These are phyloP conservation scores for Caranx ignobilis DNA, from an alignment of 2,113 vertebrate genomes.

Conservation along the genomic window DNA sequence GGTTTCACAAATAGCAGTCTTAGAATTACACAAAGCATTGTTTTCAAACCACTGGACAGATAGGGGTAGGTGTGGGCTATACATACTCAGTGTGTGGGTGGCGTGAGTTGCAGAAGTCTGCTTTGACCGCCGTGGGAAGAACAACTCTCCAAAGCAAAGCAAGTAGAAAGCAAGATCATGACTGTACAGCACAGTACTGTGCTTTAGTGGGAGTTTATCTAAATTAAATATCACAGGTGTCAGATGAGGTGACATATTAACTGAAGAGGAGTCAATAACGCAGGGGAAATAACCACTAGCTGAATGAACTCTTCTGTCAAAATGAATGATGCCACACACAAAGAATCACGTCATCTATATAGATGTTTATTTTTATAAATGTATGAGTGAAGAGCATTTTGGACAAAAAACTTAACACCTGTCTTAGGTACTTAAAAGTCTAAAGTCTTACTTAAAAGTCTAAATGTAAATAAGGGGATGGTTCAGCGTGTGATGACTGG, in stretches of 20 bases:
- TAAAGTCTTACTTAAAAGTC: background rate
- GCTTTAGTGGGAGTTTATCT: conserved; percentile 24
- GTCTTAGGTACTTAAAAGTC: background rate
- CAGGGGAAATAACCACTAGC: background rate
- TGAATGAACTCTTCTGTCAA: conserved; percentile 2
- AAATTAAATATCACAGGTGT: conserved; percentile 33
- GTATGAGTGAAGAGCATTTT: background rate
- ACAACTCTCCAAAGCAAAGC: conserved; percentile 23
- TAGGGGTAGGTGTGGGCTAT: conserved; percentile 60
- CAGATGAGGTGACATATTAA: conserved; percentile 34
- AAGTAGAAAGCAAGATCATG: conserved; percentile 37
- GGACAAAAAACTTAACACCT: background rate
- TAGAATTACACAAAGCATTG: conserved; percentile 56
- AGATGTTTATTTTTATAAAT: background rate
- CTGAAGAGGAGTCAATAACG: conserved; percentile 25
- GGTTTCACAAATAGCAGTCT: conserved; percentile 70
- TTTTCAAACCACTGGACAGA: conserved; percentile 67
- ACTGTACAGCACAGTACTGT: background rate
- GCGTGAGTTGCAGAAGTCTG: conserved; percentile 58
- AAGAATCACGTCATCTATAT: background rate
- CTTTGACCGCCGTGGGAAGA: conserved; percentile 49
- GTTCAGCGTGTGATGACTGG: background rate
- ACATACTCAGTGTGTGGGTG: conserved; percentile 63
- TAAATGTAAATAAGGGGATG: background rate
- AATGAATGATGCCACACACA: conserved; percentile 8